phyloP scores from a whole-genome alignment of 2,113 vertebrate genomes.

The Xenopus laevis region DNA sequence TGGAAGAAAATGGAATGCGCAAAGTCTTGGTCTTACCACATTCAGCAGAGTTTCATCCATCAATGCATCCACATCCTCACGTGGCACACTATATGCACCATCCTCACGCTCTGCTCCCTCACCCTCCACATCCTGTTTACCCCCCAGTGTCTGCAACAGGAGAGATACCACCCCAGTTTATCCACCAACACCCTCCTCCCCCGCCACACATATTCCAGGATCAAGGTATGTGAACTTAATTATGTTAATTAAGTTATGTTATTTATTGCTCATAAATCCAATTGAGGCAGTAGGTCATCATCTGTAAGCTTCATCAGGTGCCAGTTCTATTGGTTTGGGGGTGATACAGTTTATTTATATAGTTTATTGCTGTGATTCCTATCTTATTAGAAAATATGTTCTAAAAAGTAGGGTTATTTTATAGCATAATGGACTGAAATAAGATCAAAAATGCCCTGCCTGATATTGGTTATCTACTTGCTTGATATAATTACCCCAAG shows the following conservation, averaged over 20 bases:
- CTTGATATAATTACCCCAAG: too few relatives aligned
- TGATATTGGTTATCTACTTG: too few relatives aligned
- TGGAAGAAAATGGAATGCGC: slow-evolving; percentile 75
- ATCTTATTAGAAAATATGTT: too few relatives aligned
- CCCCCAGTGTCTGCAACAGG: slow-evolving; percentile 57
- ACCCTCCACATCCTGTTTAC: slow-evolving; percentile 60
- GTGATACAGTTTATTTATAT: too few relatives aligned
- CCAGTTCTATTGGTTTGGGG: too few relatives aligned
- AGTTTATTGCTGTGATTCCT: too few relatives aligned
- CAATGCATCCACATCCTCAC: slow-evolving; percentile 61
- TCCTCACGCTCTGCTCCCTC: slow-evolving; percentile 60
- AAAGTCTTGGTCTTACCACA: slow-evolving; percentile 74
- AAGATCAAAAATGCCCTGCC: too few relatives aligned
- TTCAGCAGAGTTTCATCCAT: slow-evolving; percentile 66
- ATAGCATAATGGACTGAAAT: too few relatives aligned
- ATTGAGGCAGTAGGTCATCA: too few relatives aligned
- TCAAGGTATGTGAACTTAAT: slow-evolving; percentile 55
- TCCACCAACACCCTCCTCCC: slow-evolving; percentile 63
- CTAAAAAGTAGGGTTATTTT: too few relatives aligned
- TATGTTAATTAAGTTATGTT: not conserved
- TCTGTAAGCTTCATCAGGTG: too few relatives aligned
- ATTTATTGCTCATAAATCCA: not conserved
- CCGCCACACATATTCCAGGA: slow-evolving; percentile 64
- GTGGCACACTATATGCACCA: slow-evolving; percentile 61
- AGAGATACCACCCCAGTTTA: slow-evolving; percentile 62